Percentiles rank a stretch among this genome's conserved stretches.
Conservation (phyloP, 2,113 vertebrate species). For the Rattus norvegicus region GRCr8 NC_086022.1:134002501-134003000, state of each 20-base stretch:
- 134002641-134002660: neutral
- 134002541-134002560: neutral
- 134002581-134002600: neutral
- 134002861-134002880: neutral
- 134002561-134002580: neutral
- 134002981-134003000: neutral
- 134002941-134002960: neutral
- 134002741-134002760: neutral
- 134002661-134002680: neutral
- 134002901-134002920: neutral
- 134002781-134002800: neutral
- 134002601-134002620: too few relatives aligned
- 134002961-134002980: neutral
- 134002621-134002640: too few relatives aligned
- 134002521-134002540: neutral
- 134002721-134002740: neutral
- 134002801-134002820: neutral
- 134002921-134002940: neutral
- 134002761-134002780: neutral
- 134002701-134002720: neutral
- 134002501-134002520: neutral
- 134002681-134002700: neutral
- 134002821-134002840: neutral
- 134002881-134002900: neutral
- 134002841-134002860: neutral